A percentile compares a stretch with the other conserved stretches of the same genome.
These are phyloP conservation scores for Nymphalis polychloros DNA, from an alignment of 2,888 invertebrate species.

Conservation along the genomic window DNA sequence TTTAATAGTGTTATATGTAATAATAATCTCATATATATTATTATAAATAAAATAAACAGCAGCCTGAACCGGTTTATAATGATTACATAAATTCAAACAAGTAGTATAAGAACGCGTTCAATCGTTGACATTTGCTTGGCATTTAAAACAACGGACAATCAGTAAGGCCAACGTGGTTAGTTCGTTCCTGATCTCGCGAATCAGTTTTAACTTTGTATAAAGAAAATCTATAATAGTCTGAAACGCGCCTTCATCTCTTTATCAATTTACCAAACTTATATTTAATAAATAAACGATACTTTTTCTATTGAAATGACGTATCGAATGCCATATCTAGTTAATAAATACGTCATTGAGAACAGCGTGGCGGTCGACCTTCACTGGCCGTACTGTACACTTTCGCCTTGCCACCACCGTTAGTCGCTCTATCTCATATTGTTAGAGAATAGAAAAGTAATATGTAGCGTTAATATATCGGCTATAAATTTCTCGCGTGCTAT, in stretches of 20 bases:
- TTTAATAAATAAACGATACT: background rate
- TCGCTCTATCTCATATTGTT: slow-evolving; percentile 45
- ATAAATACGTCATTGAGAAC: slow-evolving; percentile 37
- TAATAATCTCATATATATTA: slow-evolving; percentile 5
- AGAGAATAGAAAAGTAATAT: slow-evolving; percentile 13
- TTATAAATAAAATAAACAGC: slow-evolving; percentile 6
- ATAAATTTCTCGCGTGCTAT: background rate
- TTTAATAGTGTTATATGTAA: background rate
- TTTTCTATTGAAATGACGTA: slow-evolving; percentile 22
- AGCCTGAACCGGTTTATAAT: slow-evolving; percentile 21
- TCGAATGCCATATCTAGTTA: slow-evolving; percentile 19
- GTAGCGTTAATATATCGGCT: slow-evolving; percentile 9
- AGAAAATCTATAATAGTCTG: background rate
- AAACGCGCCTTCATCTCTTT: no score
- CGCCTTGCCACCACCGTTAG: slow-evolving; percentile 64
- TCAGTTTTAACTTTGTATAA: background rate
- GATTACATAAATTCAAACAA: slow-evolving; percentile 26
- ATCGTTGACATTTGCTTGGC: slow-evolving; percentile 68
- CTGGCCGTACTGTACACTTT: slow-evolving; percentile 58
- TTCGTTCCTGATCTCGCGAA: slow-evolving; percentile 3
- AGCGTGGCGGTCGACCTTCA: slow-evolving; percentile 59
- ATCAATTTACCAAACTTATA: background rate
- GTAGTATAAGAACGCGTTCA: slow-evolving; percentile 40
- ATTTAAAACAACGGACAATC: slow-evolving; percentile 58
- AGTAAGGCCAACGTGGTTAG: slow-evolving; percentile 36